phyloP scores from a whole-genome alignment of 2,113 vertebrate species.

The Cygnus buccinator region DNA sequence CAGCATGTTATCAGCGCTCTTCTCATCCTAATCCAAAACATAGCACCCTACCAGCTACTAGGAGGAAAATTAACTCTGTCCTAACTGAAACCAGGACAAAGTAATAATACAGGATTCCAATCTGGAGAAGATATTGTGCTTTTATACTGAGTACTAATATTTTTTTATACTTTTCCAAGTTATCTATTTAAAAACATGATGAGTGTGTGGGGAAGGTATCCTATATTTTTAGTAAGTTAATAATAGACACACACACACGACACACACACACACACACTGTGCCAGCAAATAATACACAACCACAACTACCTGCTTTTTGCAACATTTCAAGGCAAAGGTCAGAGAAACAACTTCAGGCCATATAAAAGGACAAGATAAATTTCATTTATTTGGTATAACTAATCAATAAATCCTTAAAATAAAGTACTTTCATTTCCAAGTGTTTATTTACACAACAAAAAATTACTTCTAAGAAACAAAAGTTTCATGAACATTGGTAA shows the following conservation, averaged over 20 bases:
- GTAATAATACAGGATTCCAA: neutral
- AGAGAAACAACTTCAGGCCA: neutral
- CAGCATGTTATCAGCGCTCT: too few relatives aligned
- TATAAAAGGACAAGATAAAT: neutral
- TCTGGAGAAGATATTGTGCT: neutral
- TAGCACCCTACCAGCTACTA: too few relatives aligned
- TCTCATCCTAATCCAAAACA: too few relatives aligned
- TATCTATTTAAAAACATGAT: neutral
- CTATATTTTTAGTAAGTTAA: neutral
- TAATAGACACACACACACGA: neutral
- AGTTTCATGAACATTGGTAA: neutral
- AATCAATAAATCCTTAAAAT: neutral
- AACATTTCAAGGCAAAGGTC: neutral
- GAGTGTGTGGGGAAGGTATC: neutral
- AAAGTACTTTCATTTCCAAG: neutral
- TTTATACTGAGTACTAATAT: neutral
- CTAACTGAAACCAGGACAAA: too few relatives aligned
- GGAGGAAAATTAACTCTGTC: too few relatives aligned
- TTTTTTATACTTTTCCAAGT: neutral
- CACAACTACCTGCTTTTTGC: neutral
- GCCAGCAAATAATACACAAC: neutral
- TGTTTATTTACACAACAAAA: neutral
- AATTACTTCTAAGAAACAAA: neutral
- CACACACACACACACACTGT: neutral
- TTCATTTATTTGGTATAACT: neutral